Evolutionary conservation across 2,888 invertebrate species (phyloP).

Genomic region (Drosophila eohydei): DNA sequence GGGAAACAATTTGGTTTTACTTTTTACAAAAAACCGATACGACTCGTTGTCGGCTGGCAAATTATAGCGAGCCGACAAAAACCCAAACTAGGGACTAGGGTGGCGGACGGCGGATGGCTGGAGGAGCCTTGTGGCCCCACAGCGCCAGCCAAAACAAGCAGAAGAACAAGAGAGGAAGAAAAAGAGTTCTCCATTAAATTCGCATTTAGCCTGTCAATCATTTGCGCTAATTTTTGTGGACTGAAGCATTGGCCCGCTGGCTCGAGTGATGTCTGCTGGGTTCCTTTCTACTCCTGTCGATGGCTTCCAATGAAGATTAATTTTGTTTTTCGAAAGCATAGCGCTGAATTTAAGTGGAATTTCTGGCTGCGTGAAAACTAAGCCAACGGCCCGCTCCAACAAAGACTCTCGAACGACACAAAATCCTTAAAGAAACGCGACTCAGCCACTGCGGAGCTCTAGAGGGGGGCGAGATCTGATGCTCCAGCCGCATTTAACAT

Average conservation of each 20-base stretch:
- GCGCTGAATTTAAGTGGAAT: slow-evolving; percentile 68
- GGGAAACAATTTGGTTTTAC: slow-evolving; percentile 72
- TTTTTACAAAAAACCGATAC: slow-evolving; percentile 62
- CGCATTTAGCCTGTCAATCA: slow-evolving; percentile 84
- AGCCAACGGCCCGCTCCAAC: slow-evolving; percentile 36
- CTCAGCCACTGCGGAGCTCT: background rate
- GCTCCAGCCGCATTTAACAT: slow-evolving; percentile 58
- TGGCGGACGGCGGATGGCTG: slow-evolving; percentile 4
- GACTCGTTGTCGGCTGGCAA: slow-evolving; percentile 55
- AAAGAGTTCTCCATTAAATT: slow-evolving; percentile 82
- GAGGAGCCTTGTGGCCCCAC: slow-evolving; percentile 41
- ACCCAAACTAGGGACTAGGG: background rate
- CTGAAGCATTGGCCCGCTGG: slow-evolving; percentile 39
- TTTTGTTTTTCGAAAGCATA: slow-evolving; percentile 68
- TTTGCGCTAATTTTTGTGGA: slow-evolving; percentile 78
- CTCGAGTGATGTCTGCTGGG: slow-evolving; percentile 17
- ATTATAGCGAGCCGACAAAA: slow-evolving; percentile 58
- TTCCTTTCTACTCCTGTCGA: slow-evolving; percentile 72
- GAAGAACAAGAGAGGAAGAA: slow-evolving; percentile 8
- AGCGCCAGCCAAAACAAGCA: slow-evolving; percentile 34
- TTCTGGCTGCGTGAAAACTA: slow-evolving; percentile 61
- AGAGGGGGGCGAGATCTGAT: slow-evolving; percentile 34
- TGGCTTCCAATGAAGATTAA: slow-evolving; percentile 78
- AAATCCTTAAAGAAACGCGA: background rate
- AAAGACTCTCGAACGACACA: slow-evolving; percentile 15